Conservation (phyloP, 2,888 invertebrate genomes). For the Balanococcus diminutus region DNA sequence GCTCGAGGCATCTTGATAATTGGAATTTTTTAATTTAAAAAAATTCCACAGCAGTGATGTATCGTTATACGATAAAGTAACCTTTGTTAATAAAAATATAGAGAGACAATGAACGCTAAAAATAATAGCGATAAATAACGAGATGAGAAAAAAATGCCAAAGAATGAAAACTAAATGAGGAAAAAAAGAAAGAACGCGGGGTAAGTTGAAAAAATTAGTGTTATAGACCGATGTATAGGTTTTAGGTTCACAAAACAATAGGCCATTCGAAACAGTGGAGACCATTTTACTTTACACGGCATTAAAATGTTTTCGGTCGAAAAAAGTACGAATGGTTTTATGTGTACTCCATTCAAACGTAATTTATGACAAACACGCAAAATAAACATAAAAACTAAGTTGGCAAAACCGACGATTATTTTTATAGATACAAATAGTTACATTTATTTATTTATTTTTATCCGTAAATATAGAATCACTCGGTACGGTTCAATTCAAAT, state of each 20-base stretch:
- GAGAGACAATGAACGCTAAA: neutral
- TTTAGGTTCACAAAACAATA: neutral
- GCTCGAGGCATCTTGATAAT: neutral
- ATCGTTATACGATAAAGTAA: neutral
- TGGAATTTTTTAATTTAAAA: conserved; percentile 22
- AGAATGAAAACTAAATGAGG: neutral
- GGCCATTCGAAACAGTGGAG: neutral
- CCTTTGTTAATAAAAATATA: neutral
- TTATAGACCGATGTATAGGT: conserved; percentile 6
- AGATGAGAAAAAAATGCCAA: neutral
- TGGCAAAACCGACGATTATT: neutral
- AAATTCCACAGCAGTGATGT: neutral
- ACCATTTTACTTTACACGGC: conserved; percentile 13
- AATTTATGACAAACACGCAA: neutral
- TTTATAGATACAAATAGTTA: neutral
- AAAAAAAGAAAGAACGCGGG: neutral
- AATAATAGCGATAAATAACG: neutral
- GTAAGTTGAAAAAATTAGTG: conserved; percentile 5
- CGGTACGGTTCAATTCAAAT: neutral
- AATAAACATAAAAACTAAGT: neutral
- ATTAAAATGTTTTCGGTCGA: conserved; percentile 17
- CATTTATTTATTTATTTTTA: neutral
- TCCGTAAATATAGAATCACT: neutral
- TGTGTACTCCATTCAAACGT: neutral
- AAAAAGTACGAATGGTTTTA: conserved; percentile 4